Conservation (phyloP, 2,113 vertebrate species). For the Morphnarchus princeps region DNA sequence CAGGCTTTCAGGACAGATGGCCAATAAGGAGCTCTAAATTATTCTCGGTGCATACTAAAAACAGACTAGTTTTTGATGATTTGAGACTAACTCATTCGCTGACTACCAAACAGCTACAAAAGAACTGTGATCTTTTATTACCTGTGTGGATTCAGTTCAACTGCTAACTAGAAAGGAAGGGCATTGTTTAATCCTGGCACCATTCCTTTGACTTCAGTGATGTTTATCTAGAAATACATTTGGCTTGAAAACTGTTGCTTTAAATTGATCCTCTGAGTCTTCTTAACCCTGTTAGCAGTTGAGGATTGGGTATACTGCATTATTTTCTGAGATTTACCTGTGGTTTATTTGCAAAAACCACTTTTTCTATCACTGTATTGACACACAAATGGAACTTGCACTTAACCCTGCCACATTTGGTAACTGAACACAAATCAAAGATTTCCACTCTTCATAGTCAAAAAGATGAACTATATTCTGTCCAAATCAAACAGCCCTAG, state of each 20-base stretch:
- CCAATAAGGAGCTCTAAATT: neutral
- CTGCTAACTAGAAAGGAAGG: neutral
- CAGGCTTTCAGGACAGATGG: neutral
- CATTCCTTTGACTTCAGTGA: neutral
- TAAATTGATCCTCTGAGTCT: conserved; percentile 37
- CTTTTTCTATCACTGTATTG: conserved; percentile 32
- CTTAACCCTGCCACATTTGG: conserved; percentile 29
- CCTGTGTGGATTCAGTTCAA: neutral
- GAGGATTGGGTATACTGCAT: neutral
- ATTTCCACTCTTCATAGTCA: conserved; percentile 6
- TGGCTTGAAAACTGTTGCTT: neutral
- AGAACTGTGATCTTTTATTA: neutral
- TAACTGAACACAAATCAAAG: conserved; percentile 37
- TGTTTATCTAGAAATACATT: neutral
- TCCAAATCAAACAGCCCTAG: neutral
- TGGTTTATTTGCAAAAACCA: conserved; percentile 41
- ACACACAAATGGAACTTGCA: conserved; percentile 34
- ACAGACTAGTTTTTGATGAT: neutral
- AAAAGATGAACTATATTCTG: conserved; percentile 15
- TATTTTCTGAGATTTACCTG: conserved; percentile 41
- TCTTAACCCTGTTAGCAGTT: conserved; percentile 5
- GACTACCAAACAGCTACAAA: neutral
- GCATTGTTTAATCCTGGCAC: neutral
- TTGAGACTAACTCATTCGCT: neutral
- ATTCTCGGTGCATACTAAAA: neutral